Evolutionary conservation across 2,797 vertebrate genomes (phyloP).

Genomic region (Amniataba percoides): DNA sequence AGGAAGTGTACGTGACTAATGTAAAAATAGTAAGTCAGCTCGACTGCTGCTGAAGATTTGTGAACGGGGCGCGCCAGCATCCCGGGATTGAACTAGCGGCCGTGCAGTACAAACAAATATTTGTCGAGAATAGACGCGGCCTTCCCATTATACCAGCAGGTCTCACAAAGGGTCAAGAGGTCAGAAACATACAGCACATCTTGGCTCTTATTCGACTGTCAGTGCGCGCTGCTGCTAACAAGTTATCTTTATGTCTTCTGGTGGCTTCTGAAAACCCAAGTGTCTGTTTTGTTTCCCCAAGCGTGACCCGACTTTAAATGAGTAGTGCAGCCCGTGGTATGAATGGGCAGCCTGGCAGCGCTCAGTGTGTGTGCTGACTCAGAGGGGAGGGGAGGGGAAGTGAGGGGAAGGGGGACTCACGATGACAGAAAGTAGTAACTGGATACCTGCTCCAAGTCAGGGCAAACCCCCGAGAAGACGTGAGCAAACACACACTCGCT

Average conservation of each 20-base stretch:
- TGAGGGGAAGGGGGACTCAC: background rate
- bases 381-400: background rate
- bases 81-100: slow-evolving; percentile 6
- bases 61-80: slow-evolving; percentile 20
- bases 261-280: background rate
- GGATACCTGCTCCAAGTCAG: slow-evolving; percentile 33
- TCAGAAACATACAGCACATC: background rate
- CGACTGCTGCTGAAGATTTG: slow-evolving; percentile 49
- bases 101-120: background rate
- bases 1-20: slow-evolving; percentile 67
- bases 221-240: background rate
- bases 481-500: background rate
- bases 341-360: slow-evolving; percentile 49
- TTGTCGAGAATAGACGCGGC: slow-evolving; percentile 17
- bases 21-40: slow-evolving; percentile 70
- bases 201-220: background rate
- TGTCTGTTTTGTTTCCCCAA: slow-evolving; percentile 1
- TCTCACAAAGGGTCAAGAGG: slow-evolving; percentile 7
- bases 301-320: slow-evolving; percentile 47
- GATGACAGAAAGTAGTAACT: slow-evolving; percentile 47
- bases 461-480: slow-evolving; percentile 20
- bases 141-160: background rate
- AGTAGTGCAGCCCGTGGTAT: slow-evolving; percentile 31
- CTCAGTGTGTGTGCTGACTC: slow-evolving; percentile 27
- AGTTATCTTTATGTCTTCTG: background rate